Base-by-base conservation (phyloP, 2,888 invertebrate genomes). In the Stenolophus ochropezus region DNA sequence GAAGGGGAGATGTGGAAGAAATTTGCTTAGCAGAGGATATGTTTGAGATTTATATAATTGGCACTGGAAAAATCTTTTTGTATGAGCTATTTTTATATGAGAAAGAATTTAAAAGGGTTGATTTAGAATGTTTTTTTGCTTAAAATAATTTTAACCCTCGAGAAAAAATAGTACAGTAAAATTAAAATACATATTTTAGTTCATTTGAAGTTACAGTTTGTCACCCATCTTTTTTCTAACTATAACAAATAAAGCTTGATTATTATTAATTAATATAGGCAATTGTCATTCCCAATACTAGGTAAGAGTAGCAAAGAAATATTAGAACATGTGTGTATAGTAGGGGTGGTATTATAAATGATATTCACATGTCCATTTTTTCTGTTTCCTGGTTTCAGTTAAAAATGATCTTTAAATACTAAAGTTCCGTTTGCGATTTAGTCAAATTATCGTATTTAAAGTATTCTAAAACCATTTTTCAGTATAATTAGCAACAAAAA, bases 311-410 rank as follows among this genome's bases (percentile, higher is more conserved):
- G 5, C 4, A 1, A 16, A 51, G 16, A 8, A 14, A 51, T 51
- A 14, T 6, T 23, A 11, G 53, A 53, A 25, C 20, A 25, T 16
- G 53, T 74, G 49, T 51, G 49, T 33, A 47, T 6, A 42, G 11
- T 42, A 6, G 33, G 33, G 71, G 18, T 20, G 21, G 18, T 14
- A 4, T 51, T 53, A 74, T 74, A 74, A 74, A 74, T 74, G 74
- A 51, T 74, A 23, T 53, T 74, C 74, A 74, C 25, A 53, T 74
- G 74, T 74, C n/a, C 16, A n/a, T 73, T 73, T 74, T 74, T 74
- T 51, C 16, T 4, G 25, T 53, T 74, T 74, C 74, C 74, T 74
- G 51, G 23, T 53, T 21, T 51, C 51, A 51, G 25, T 74, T 74
- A 74, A 74, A 74, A 74, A 74, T 74, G 21, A 6, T 25, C 20